These are phyloP conservation scores for Gadopsis marmoratus DNA, from an alignment of 2,797 vertebrate genomes.

Conservation along the genomic window DNA sequence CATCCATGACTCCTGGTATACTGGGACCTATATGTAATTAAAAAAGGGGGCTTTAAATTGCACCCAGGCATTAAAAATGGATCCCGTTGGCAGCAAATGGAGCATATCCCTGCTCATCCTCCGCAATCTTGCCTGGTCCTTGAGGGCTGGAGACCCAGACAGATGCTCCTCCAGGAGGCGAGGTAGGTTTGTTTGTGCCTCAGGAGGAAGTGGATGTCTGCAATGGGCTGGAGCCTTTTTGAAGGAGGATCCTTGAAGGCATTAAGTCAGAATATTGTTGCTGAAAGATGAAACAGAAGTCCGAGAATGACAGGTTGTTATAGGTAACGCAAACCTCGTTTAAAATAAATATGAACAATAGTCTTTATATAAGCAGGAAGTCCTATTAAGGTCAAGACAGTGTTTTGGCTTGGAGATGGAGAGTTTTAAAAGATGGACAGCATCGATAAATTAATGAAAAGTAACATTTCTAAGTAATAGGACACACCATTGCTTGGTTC, in stretches of 20 bases:
- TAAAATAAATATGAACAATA: neutral
- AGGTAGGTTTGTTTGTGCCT: slow-evolving; percentile 36
- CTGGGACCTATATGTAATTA: slow-evolving; percentile 71
- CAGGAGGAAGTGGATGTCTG: slow-evolving; percentile 21
- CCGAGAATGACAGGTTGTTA: neutral
- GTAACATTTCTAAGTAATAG: neutral
- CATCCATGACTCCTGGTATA: slow-evolving; percentile 52
- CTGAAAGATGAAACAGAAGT: neutral
- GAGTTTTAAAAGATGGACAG: neutral
- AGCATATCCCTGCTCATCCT: slow-evolving; percentile 61
- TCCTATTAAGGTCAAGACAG: too few species aligned
- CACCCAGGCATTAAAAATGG: slow-evolving; percentile 77
- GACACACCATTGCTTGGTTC: neutral
- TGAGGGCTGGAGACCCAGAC: slow-evolving; percentile 51
- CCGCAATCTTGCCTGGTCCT: slow-evolving; percentile 46
- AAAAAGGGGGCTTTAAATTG: slow-evolving; percentile 62
- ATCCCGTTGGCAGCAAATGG: slow-evolving; percentile 69
- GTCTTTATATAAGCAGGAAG: neutral
- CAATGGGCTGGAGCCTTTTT: slow-evolving; percentile 12
- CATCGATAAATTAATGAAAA: neutral
- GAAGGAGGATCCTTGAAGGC: slow-evolving; percentile 10
- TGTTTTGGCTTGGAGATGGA: neutral
- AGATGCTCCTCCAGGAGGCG: slow-evolving; percentile 72
- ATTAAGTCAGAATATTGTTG: neutral
- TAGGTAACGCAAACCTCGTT: neutral